These are phyloP conservation scores for Macroteleia sp. DNA, from an alignment of 2,888 invertebrate species.

Conservation along the genomic window DNA sequence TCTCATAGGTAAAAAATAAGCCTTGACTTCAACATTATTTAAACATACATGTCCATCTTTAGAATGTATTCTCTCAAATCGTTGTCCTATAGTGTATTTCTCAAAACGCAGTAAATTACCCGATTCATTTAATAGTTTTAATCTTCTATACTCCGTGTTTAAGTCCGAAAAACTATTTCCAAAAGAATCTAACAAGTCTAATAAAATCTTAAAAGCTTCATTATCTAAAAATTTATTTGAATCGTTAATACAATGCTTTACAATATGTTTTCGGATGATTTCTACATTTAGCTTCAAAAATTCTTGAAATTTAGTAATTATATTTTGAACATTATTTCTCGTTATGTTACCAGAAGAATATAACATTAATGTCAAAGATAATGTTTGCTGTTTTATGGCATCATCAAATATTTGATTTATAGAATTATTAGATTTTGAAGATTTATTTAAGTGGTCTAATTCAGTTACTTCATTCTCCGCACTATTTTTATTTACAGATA, in stretches of 20 bases:
- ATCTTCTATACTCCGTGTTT: neutral
- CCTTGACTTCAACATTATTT: neutral
- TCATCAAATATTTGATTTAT: too few relatives aligned
- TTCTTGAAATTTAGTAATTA: neutral
- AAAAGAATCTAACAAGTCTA: neutral
- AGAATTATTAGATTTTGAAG: too few relatives aligned
- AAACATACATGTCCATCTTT: neutral
- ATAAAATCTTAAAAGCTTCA: neutral
- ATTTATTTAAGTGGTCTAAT: too few relatives aligned
- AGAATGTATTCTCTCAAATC: neutral
- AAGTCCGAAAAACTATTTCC: neutral
- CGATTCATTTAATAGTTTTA: conserved; percentile 2
- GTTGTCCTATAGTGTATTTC: conserved; percentile 2
- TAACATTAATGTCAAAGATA: neutral
- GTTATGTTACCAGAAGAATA: neutral
- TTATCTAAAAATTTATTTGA: neutral
- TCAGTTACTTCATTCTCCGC: too few relatives aligned
- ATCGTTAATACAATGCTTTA: neutral
- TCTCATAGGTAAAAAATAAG: conserved; percentile 2
- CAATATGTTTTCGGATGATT: neutral
- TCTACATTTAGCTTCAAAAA: neutral
- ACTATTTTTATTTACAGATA: too few relatives aligned
- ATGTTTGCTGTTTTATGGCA: neutral
- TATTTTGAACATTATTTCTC: neutral
- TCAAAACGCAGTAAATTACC: neutral